A percentile compares a stretch with the other conserved stretches of the same genome.
These are phyloP conservation scores for Bombus consobrinus DNA, from an alignment of 1,140 invertebrate species.

Conservation along the genomic window DNA sequence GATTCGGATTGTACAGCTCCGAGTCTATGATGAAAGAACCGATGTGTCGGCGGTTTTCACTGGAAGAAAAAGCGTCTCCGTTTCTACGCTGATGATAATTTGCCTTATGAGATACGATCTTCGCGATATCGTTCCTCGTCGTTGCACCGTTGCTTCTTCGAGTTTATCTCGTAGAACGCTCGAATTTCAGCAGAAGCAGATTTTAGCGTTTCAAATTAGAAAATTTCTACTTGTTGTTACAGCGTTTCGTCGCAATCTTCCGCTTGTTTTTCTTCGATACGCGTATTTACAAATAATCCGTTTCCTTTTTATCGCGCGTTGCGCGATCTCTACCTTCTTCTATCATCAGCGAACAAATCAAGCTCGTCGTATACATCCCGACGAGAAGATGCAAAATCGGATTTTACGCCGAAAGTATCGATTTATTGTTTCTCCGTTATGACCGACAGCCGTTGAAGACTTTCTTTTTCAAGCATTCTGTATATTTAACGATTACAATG, in stretches of 20 bases:
- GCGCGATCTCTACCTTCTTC: too few relatives aligned
- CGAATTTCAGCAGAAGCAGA: too few relatives aligned
- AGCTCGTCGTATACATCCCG: too few relatives aligned
- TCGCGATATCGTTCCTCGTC: neutral
- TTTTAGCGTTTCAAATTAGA: rapidly evolving
- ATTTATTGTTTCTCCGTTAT: rapidly evolving
- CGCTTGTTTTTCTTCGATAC: rapidly evolving
- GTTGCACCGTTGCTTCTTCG: neutral
- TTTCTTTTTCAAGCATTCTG: neutral
- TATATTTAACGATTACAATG: neutral
- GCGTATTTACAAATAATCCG: too few relatives aligned
- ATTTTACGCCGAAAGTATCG: too few relatives aligned
- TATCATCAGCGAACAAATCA: too few relatives aligned
- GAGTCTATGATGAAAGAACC: neutral
- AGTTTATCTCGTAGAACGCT: too few relatives aligned
- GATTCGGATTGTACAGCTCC: neutral
- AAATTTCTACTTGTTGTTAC: too few relatives aligned
- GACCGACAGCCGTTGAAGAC: rapidly evolving
- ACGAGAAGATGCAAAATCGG: too few relatives aligned
- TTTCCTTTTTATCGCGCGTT: too few relatives aligned
- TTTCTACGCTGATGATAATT: neutral
- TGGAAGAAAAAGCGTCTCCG: neutral
- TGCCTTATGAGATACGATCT: too few relatives aligned
- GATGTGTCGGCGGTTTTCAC: neutral
- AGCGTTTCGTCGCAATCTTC: rapidly evolving